These are phyloP conservation scores for Meiosimyza platycephala DNA, from an alignment of 2,888 invertebrate genomes.

Conservation along the genomic window DNA sequence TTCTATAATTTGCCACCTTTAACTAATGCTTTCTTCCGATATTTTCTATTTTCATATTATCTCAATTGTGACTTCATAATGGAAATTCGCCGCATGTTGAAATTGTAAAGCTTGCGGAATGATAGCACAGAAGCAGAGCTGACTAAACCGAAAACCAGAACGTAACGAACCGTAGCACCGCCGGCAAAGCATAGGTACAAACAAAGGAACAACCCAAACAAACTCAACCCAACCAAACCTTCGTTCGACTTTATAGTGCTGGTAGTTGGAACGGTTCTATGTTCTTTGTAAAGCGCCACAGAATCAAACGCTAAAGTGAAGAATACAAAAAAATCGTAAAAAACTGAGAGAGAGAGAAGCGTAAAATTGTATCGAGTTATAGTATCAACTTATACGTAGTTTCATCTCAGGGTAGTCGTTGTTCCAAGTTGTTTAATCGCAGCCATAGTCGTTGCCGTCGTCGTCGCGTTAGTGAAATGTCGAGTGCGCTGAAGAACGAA, in stretches of 20 bases:
- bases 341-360: not conserved
- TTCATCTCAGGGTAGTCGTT: not conserved
- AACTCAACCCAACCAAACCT: not conserved
- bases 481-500: constrained; percentile 22
- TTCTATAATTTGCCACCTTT: too few relatives aligned
- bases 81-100: constrained; percentile 12
- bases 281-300: too few relatives aligned
- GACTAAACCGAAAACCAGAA: constrained; percentile 13
- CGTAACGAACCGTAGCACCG: constrained; percentile 26
- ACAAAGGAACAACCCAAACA: too few relatives aligned
- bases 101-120: not conserved
- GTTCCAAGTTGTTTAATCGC: not conserved
- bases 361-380: not conserved
- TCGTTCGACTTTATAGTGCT: not conserved
- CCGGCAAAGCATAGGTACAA: not conserved
- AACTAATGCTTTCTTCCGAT: too few relatives aligned
- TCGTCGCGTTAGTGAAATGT: constrained; percentile 29
- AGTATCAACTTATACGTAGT: not conserved
- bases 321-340: too few relatives aligned
- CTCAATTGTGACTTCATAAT: not conserved
- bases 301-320: too few relatives aligned
- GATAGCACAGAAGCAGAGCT: constrained; percentile 8
- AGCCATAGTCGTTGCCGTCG: constrained; percentile 9
- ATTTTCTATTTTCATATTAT: too few relatives aligned
- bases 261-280: not conserved